A percentile compares a stretch with the other conserved stretches of the same genome.
These are phyloP conservation scores for Pocillopora damicornis DNA, from an alignment of 64 coral and sea anemone species.

Conservation along the genomic window DNA sequence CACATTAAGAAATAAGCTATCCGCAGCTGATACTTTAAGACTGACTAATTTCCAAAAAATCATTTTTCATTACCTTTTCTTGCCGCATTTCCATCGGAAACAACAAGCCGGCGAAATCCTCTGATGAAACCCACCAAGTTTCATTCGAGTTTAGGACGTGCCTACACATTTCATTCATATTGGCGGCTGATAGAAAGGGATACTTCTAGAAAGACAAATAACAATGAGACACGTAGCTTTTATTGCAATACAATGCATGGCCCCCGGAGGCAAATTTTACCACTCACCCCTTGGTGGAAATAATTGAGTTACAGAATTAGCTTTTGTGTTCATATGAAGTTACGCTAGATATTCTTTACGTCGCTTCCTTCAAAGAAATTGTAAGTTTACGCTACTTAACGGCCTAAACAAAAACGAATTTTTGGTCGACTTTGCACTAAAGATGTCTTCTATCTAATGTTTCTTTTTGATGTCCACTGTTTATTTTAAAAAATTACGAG, in stretches of 20 bases:
- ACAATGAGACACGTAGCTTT: conserved; percentile 39
- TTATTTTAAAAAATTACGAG: background rate
- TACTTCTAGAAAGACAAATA: background rate
- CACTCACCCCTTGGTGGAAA: conserved; percentile 8
- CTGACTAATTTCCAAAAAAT: background rate
- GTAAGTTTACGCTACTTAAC: background rate
- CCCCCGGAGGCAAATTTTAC: background rate
- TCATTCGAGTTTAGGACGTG: conserved; percentile 2
- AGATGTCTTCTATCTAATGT: background rate
- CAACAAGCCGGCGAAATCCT: background rate
- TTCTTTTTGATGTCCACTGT: background rate
- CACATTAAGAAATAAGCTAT: background rate
- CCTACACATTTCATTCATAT: background rate
- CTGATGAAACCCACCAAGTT: background rate
- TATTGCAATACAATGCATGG: background rate
- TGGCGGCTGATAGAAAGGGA: background rate
- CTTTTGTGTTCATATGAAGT: conserved; percentile 8
- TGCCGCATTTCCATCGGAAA: background rate
- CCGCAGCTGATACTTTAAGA: background rate
- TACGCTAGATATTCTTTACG: background rate
- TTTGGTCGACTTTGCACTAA: background rate
- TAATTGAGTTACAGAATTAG: conserved; percentile 2
- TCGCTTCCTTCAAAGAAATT: background rate
- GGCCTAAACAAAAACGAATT: background rate
- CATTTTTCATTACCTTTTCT: conserved; percentile 5